These are phyloP conservation scores for Plemyria rubiginata DNA, from an alignment of 2,888 invertebrate species.

Conservation along the genomic window DNA sequence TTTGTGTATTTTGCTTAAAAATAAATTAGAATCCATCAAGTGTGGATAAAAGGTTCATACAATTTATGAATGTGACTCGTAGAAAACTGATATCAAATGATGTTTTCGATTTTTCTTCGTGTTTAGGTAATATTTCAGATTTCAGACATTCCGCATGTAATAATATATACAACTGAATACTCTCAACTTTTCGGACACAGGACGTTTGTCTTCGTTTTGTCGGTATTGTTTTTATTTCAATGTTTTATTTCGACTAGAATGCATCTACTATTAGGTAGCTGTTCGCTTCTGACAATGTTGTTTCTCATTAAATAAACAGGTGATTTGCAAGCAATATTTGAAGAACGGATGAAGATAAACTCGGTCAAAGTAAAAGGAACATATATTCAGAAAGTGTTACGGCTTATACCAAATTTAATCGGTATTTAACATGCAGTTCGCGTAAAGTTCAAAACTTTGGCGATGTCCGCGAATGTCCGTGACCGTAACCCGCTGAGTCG, in stretches of 20 bases:
- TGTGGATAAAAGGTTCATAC: too few species aligned
- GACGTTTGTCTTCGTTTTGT: background rate
- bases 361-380: conserved; percentile 54
- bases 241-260: background rate
- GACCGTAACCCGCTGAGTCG: conserved; percentile 66
- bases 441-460: conserved; percentile 62
- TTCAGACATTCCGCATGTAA: conserved; percentile 6
- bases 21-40: too few species aligned
- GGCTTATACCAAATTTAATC: conserved; percentile 53
- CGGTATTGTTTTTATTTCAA: conserved; percentile 10
- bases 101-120: too few species aligned
- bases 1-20: conserved; percentile 34
- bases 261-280: background rate
- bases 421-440: conserved; percentile 55
- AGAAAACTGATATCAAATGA: too few species aligned
- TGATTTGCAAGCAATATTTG: conserved; percentile 26
- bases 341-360: conserved; percentile 52
- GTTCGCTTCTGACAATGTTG: background rate
- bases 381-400: conserved; percentile 49
- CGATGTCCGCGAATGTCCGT: conserved; percentile 59
- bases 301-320: background rate
- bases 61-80: too few species aligned
- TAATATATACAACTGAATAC: conserved; percentile 16
- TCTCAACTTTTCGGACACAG: conserved; percentile 1
- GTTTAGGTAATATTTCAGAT: too few species aligned